Evolutionary conservation across 2,888 invertebrate species (phyloP), one percentile per base, ranked within the genome.

Genomic region (Catocala sponsa): DNA sequence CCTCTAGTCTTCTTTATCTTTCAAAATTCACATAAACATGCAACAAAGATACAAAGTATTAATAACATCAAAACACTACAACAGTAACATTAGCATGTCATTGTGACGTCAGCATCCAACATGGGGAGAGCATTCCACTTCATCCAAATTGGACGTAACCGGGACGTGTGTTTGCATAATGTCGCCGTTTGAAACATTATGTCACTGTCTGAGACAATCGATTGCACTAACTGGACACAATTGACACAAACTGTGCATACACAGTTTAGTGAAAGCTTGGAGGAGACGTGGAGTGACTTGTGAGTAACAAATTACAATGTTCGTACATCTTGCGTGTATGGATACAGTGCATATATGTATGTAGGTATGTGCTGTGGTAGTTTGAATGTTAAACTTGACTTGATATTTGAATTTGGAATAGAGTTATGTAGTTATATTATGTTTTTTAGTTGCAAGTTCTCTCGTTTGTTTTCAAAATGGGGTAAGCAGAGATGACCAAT

Each of bases 191-290:
- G 32, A 59, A 59, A 62, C 64, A 68, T 75, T 64, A 63, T 55
- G 65, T 70, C 63, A 75, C 53, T 75, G 65, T 72, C 69, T 63
- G 41, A 47, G 50, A 59, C 62, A 64, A 74, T 72, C 64, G 72
- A 69, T 74, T 53, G 69, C 53, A 50, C 44, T 43, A 46, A 61
- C 61, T 56, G 53, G 54, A 60, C 44, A 51, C 43, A 56, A 65
- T 59, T 50, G 63, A 62, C 59, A 50, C 50, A 55, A 52, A n/a
- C 54, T 55, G 46, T 54, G 47, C 35, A 54, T 43, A 49, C 43
- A 59, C 52, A 48, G 47, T 52, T 59, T 52, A 59, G 43, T 53
- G 53, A 58, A 63, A 51, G 49, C 57, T 59, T 43, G 43, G 42
- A 32, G 52, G 25, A 48, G 38, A 52, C 52, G 38, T 52, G 47